Base-by-base conservation (phyloP, 2,797 vertebrate species). In the Periparus ater region DNA sequence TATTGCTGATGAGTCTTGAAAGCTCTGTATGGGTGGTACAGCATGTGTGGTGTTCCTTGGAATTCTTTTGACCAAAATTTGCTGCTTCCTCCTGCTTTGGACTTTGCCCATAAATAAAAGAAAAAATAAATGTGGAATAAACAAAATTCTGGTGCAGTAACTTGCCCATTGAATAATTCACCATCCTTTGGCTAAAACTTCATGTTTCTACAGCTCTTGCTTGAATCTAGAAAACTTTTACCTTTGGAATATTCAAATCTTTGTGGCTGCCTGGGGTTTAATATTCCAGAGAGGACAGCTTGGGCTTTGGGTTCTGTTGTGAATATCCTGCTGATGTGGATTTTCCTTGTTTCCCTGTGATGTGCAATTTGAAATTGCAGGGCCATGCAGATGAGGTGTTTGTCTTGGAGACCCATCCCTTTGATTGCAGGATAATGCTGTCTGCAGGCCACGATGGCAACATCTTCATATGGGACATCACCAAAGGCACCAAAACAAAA, bases 361-460 rank as follows among this genome's bases (percentile, higher is more conserved):
- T 50, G 61, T 75, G 47, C 60, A 29, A 76, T 81, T 88, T 91
- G 92, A 34, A 91, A 93, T 96, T 70, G 95, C 94, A 99, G 99
- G 99, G 99, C 84, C 99, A 99, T 34, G 98, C 99, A 50, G 99
- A 99, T 81, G 99, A 99, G 96, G 99, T 99, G 58, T 99, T 99
- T 98, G 99, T 99, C 94, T 97, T 99, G 97, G 99, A 99, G 97
- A 98, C 99, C 6, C 99, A 99, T 96, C 99, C 99, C 27, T 99
- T 99, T 91, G 99, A 99, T 97, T 98, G 98, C 81, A 98, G 99
- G 96, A 98, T 99, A 95, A 99, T 99, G 98, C 98, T 99, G 63
- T 99, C 99, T 95, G 99, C 99, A 0, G 99, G 99, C 75, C 99
- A 99, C 0, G 99, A 99, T 73, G 99, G 99, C 93, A 99, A 98